phyloP scores from a whole-genome alignment of 2,888 invertebrate genomes.

The Pollenia labialis region DNA sequence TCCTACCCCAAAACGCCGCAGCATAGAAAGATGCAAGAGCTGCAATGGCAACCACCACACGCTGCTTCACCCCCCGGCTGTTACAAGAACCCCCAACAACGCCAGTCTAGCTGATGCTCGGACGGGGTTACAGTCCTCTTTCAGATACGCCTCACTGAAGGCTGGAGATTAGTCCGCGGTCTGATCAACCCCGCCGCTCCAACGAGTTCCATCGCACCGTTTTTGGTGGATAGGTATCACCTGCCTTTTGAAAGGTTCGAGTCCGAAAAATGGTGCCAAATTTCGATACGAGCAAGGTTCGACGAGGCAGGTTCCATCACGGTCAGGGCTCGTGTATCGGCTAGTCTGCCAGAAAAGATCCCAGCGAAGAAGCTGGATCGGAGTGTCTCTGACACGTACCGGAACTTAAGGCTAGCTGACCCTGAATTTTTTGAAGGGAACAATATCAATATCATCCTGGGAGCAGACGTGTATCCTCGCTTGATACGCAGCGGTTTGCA shows the following conservation, averaged over 20 bases:
- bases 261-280: background rate
- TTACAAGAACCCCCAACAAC: background rate
- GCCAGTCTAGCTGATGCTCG: background rate
- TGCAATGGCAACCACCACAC: background rate
- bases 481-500: background rate
- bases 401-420: background rate
- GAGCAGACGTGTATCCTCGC: background rate
- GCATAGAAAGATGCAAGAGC: no score
- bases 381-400: background rate
- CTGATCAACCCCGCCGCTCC: no score
- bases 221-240: background rate
- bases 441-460: background rate
- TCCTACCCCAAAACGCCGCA: no score
- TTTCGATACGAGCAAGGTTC: no score
- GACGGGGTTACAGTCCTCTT: background rate
- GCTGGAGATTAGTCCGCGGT: no score
- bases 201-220: background rate
- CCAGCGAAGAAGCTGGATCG: background rate
- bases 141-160: no score
- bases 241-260: background rate
- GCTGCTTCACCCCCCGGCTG: background rate
- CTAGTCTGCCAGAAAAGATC: background rate
- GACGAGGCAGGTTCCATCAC: background rate
- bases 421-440: background rate
- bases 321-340: no score